Evolutionary conservation across 2,888 invertebrate species (phyloP), one percentile per base, ranked within the genome.

Genomic region (Callyntrura guangdongensis): DNA sequence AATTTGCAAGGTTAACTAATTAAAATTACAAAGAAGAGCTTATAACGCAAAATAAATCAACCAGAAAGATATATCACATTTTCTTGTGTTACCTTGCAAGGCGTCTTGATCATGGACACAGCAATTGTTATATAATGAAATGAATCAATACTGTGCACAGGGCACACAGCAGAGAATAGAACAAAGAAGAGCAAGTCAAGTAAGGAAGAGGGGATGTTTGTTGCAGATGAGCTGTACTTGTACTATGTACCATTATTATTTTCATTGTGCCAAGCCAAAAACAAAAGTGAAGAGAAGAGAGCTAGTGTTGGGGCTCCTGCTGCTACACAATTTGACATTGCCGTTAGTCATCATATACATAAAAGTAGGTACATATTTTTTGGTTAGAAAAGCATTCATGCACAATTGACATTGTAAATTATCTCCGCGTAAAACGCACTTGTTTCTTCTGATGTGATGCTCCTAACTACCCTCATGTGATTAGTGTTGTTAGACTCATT

Each of bases 401-500:
- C 59, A 56, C 53, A 27, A 56, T 79, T 79, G 79, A 79, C 79
- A 79, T 79, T 79, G 79, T 79, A 59, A 79, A 79, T 79, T 79
- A 59, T 79, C 79, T 79, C 79, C 25, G 56, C 49, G 17, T 74
- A 49, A 74, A 47, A 74, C 49, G 74, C 79, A 79, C 59, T 79
- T 86, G 86, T 86, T 86, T 74, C 64, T 82, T 61, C 64, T 82
- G 79, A 79, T 79, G 53, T 79, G 79, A 69, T 69, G 49, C 45
- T 64, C 11, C 64, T 86, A 86, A 79, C 86, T 74, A 49, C 45
- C 79, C 81, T 81, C 87, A 87, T 87, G 69, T 64, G 87, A 87
- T 87, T 87, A 87, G 81, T 67, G 87, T 81, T 87, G 79, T 92
- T 90, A 92, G 87, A 83, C 87, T 92, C 90, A 92, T 92, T 92